phyloP scores from a whole-genome alignment of 2,113 vertebrate genomes.

The Nesoenas mayeri region DNA sequence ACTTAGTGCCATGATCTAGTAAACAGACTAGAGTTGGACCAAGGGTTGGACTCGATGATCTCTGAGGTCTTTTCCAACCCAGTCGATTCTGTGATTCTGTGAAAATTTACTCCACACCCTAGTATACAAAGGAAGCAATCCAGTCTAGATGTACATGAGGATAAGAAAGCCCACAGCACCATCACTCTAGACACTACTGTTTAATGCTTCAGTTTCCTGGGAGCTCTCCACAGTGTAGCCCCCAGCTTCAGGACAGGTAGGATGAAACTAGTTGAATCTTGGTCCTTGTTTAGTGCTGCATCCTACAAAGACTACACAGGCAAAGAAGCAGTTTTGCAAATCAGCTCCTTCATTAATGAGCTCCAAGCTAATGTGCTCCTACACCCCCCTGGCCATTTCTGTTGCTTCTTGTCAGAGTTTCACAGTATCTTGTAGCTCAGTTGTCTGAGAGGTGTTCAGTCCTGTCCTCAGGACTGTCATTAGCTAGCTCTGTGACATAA shows the following conservation, averaged over 20 bases:
- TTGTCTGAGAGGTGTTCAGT: not conserved
- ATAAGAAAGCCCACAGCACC: not conserved
- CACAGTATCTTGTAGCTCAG: not conserved
- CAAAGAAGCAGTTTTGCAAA: not conserved
- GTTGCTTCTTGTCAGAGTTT: not conserved
- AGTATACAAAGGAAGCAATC: not conserved
- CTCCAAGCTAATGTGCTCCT: not conserved
- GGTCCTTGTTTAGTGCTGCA: not conserved
- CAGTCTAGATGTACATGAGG: not conserved
- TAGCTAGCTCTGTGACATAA: not conserved
- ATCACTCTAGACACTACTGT: not conserved
- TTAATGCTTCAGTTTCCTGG: not conserved
- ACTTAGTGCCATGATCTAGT: too few relatives aligned
- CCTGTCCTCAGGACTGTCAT: not conserved
- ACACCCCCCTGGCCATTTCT: not conserved
- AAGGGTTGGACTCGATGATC: too few relatives aligned
- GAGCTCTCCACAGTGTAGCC: not conserved
- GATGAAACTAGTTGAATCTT: not conserved
- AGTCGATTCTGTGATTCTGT: too few relatives aligned
- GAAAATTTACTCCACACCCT: not conserved
- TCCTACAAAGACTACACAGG: not conserved
- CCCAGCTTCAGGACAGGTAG: not conserved
- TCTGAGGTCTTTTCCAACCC: too few relatives aligned
- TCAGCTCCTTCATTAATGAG: not conserved
- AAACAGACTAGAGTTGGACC: too few relatives aligned